Percentiles rank a stretch among this genome's conserved stretches.
Evolutionary conservation across 2,888 invertebrate genomes (phyloP).

Genomic region (Stegana nigrithorax): DNA sequence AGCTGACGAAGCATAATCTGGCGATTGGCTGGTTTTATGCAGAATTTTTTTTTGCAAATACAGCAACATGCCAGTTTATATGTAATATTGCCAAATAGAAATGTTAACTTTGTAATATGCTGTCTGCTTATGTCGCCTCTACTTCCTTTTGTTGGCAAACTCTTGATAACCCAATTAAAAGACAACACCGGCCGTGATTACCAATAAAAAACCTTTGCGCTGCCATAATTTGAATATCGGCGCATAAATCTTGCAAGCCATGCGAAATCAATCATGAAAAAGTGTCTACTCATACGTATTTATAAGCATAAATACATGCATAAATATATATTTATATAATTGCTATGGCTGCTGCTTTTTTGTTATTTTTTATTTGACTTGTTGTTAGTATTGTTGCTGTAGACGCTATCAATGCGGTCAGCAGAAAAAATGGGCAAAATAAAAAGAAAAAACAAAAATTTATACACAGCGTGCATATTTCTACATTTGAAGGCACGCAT

Average conservation of each 20-base stretch:
- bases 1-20: no score
- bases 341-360: not conserved
- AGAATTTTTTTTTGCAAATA: no score
- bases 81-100: no score
- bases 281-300: conserved; percentile 4
- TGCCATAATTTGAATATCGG: not conserved
- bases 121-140: no score
- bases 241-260: not conserved
- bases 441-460: not conserved
- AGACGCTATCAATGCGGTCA: not conserved
- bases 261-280: conserved; percentile 12
- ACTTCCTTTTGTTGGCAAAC: no score
- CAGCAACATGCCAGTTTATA: no score
- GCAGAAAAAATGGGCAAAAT: not conserved
- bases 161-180: no score
- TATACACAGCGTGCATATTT: not conserved
- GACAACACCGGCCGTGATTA: not conserved
- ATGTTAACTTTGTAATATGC: no score
- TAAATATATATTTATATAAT: not conserved
- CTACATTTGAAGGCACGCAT: not conserved
- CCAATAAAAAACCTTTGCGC: not conserved
- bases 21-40: no score
- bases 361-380: no score
- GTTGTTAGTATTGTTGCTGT: no score
- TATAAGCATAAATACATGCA: no score